Evolutionary conservation across 2,888 invertebrate genomes (phyloP), one percentile per base, ranked within the genome.

Genomic region (Mythimna pallens): DNA sequence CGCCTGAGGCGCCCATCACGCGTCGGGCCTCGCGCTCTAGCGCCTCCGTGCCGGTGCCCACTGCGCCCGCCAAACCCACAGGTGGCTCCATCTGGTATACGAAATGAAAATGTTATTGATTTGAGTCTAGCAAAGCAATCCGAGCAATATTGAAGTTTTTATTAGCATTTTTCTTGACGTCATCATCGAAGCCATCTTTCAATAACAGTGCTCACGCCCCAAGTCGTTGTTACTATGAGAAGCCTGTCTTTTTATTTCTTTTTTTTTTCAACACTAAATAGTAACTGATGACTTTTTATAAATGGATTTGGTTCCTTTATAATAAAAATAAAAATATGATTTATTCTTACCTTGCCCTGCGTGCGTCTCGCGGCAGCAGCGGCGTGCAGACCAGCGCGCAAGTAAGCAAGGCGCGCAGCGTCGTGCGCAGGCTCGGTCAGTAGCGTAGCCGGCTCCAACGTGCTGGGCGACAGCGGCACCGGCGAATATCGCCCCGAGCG

Each of bases 401-500:
- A 97, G 93, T 97, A 98, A 83, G 97, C 97, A 63, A 99, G 96
- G 73, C 98, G 96, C 89, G 98, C 97, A 70, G 93, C 94, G 92
- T 99, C 99, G 76, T 98, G 98, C 68, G 97, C 97, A 83, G 98
- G 97, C 64, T 97, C 97, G 57, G 98, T 97, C 3, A 99, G 97
- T 82, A 98, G 96, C 9, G 98, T 98, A 72, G 97, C 99, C 0
- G 97, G 96, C 90, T 94, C 98, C 67, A 99, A 96, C 74, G 97
- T 97, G 50, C 95, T 94, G 0, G 96, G 89, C 4, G 94, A 82
- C 78, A 99, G 92, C 86, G 98, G 97, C 85, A 94, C 95, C 0
- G 99, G 99, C 88, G 98, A 98, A 94, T 99, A 99, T 50, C 97
- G 97, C 3, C 99, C 99, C 20, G 97, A 91, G 68, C 97, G 96